Conservation (phyloP, 2,888 invertebrate species). For the Drosophila demipolita region DNA sequence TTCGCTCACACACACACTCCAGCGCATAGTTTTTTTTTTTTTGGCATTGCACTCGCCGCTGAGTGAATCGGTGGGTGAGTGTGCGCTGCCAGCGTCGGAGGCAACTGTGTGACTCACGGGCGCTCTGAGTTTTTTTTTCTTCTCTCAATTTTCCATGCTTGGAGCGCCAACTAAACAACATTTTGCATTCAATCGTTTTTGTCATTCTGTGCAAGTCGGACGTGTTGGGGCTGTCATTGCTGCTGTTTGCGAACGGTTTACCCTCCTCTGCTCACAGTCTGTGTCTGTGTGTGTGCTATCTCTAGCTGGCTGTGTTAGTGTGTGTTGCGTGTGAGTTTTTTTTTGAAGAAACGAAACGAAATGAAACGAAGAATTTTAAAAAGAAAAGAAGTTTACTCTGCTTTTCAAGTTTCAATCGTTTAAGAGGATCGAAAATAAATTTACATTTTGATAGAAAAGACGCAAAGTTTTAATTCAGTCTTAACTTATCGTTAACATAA, state of each 20-base stretch:
- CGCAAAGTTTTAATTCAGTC: constrained; percentile 38
- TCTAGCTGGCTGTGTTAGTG: constrained; percentile 65
- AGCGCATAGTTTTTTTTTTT: constrained; percentile 50
- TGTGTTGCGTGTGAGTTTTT: constrained; percentile 66
- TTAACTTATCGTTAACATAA: constrained; percentile 42
- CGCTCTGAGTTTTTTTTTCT: constrained; percentile 50
- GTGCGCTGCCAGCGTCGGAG: constrained; percentile 42
- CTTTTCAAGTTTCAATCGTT: constrained; percentile 39
- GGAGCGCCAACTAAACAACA: constrained; percentile 43
- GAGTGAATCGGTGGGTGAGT: constrained; percentile 45
- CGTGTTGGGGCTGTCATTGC: constrained; percentile 63
- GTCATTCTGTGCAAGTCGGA: constrained; percentile 71
- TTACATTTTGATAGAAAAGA: constrained; percentile 19
- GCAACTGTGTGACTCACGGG: constrained; percentile 60
- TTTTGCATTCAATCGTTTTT: constrained; percentile 71
- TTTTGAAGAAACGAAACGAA: constrained; percentile 5
- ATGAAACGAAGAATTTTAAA: constrained; percentile 36
- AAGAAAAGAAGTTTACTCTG: constrained; percentile 51
- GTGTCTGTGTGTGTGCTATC: constrained; percentile 52
- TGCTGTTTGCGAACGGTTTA: constrained; percentile 49
- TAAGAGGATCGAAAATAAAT: constrained; percentile 20
- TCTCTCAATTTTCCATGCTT: constrained; percentile 56
- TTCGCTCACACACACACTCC: constrained; percentile 64
- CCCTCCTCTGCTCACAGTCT: constrained; percentile 48
- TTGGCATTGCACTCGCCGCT: constrained; percentile 61